Conservation (phyloP, 2,797 vertebrate species). For the Gymnopithys bicolor region DNA sequence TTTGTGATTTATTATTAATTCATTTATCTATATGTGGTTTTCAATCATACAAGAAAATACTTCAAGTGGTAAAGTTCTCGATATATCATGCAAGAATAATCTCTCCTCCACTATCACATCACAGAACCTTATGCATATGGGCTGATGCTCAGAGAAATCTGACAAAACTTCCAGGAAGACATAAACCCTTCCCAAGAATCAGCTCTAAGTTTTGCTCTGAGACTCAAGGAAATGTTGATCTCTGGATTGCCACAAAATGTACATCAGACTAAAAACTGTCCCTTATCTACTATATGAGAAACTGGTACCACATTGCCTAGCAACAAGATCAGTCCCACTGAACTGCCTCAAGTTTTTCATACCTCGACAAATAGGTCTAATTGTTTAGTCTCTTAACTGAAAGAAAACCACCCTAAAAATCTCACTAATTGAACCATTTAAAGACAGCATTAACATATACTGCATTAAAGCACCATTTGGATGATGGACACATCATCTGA, state of each 20-base stretch:
- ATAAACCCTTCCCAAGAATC: background rate
- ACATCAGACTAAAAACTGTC: background rate
- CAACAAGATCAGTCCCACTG: background rate
- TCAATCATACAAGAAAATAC: background rate
- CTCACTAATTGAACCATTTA: slow-evolving; percentile 9
- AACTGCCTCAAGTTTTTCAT: background rate
- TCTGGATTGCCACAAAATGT: background rate
- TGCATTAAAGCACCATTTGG: slow-evolving; percentile 14
- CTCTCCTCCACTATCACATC: background rate
- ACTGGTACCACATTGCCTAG: background rate
- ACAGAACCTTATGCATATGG: background rate
- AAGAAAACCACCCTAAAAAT: background rate
- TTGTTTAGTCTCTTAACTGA: slow-evolving; percentile 9
- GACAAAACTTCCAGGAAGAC: background rate
- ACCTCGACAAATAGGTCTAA: background rate
- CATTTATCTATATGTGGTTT: background rate
- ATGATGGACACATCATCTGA: slow-evolving; percentile 11
- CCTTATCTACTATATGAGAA: background rate
- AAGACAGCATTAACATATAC: slow-evolving; percentile 18
- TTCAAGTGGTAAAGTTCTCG: background rate
- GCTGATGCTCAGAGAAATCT: background rate
- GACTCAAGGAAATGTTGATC: background rate
- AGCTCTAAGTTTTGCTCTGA: background rate
- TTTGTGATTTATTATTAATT: background rate
- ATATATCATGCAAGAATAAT: background rate